phyloP scores from a whole-genome alignment of 2,797 vertebrate species.

The Gymnodraco acuticeps region DNA sequence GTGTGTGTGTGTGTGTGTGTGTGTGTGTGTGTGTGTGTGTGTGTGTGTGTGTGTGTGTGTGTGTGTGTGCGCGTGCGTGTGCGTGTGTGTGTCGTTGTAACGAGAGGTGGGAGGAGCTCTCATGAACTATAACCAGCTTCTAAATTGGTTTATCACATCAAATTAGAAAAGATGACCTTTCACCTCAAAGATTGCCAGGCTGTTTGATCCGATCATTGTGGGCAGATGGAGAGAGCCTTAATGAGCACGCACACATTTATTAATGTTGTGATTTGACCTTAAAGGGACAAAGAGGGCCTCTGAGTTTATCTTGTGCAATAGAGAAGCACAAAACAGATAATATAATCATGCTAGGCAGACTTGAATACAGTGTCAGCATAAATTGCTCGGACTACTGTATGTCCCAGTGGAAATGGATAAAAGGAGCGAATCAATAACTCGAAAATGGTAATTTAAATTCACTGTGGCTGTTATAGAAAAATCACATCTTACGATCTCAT shows the following conservation, averaged over 20 bases:
- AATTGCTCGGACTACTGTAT: constrained; percentile 4
- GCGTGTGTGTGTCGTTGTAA: background rate
- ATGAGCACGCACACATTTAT: background rate
- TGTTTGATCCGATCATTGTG: constrained; percentile 40
- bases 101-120: constrained; percentile 21
- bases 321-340: constrained; percentile 1
- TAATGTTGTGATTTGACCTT: constrained; percentile 40
- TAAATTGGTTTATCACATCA: constrained; percentile 64
- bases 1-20: constrained; percentile 9
- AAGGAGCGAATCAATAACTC: constrained; percentile 36
- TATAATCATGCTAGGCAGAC: constrained; percentile 14
- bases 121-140: constrained; percentile 61
- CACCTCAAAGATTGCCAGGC: constrained; percentile 37
- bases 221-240: constrained; percentile 25
- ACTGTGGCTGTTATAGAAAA: background rate
- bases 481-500: background rate
- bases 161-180: constrained; percentile 66
- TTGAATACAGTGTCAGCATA: constrained; percentile 29
- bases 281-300: background rate
- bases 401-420: constrained; percentile 26
- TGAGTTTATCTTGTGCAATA: constrained; percentile 30
- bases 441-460: constrained; percentile 38
- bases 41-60: background rate
- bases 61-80: background rate
- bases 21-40: background rate